phyloP scores from a whole-genome alignment of 64 coral and sea anemone species.

The Actinia equina region DNA sequence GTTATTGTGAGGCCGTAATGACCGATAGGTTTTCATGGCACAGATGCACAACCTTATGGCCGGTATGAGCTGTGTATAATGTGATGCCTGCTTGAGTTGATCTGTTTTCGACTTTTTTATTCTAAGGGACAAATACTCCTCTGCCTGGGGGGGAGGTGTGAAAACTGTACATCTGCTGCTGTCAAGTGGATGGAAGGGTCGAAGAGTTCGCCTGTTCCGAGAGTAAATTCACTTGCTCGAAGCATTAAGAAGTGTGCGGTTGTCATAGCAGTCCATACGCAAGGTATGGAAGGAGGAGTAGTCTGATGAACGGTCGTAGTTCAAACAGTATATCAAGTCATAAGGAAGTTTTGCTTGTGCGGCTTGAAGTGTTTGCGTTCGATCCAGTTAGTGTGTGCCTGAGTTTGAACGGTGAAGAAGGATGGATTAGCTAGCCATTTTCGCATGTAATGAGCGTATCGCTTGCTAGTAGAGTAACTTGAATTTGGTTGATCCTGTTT shows the following conservation, averaged over 20 bases:
- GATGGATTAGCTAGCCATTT: constrained; percentile 12
- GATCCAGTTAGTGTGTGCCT: constrained; percentile 8
- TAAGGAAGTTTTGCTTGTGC: background rate
- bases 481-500: too few relatives aligned
- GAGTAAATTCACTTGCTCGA: constrained; percentile 13
- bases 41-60: constrained; percentile 18
- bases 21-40: constrained; percentile 13
- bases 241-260: constrained; percentile 26
- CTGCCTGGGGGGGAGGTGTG: background rate
- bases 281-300: background rate
- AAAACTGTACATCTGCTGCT: background rate
- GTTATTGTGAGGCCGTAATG: background rate
- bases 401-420: background rate
- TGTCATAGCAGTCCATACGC: constrained; percentile 15
- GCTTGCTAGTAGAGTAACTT: constrained; percentile 32
- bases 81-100: background rate
- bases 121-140: constrained; percentile 1
- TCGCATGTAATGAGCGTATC: background rate
- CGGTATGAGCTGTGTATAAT: constrained; percentile 7
- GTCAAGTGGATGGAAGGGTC: background rate
- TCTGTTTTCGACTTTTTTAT: constrained; percentile 37
- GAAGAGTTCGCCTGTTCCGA: background rate
- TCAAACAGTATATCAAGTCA: background rate
- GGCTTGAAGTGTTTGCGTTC: background rate
- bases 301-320: background rate